Evolutionary conservation across 2,888 invertebrate genomes (phyloP).

Genomic region (Rutpela maculata): DNA sequence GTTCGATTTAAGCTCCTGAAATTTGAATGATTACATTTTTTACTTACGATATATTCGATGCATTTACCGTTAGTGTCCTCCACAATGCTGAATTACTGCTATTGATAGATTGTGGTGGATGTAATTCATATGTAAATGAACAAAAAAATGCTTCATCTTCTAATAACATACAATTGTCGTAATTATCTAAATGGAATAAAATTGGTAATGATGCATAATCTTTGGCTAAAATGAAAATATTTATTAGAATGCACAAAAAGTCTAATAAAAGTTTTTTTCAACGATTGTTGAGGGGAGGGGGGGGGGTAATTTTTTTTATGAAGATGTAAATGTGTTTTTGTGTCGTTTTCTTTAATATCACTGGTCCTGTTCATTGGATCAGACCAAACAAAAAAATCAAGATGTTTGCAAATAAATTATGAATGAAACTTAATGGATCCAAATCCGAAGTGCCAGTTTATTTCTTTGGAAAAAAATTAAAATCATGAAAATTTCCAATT

Average conservation of each 20-base stretch:
- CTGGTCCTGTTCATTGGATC: too few species aligned
- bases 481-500: too few species aligned
- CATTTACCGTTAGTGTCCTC: constrained; percentile 55
- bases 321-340: too few species aligned
- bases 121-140: constrained; percentile 53
- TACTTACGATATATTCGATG: neutral
- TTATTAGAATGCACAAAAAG: neutral
- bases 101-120: constrained; percentile 41
- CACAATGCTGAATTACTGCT: constrained; percentile 47
- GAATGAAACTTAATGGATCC: too few species aligned
- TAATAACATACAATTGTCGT: constrained; percentile 57
- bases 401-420: too few species aligned
- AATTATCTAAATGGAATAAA: constrained; percentile 60
- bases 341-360: too few species aligned
- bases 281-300: too few species aligned
- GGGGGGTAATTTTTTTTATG: too few species aligned
- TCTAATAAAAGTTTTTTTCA: neutral
- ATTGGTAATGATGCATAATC: constrained; percentile 57
- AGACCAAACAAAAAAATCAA: too few species aligned
- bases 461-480: too few species aligned
- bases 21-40: neutral
- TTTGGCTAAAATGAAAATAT: constrained; percentile 49
- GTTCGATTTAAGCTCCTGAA: constrained; percentile 58
- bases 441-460: too few species aligned
- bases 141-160: constrained; percentile 56